Percentiles rank a stretch among this genome's conserved stretches.
Evolutionary conservation across 2,113 vertebrate genomes (phyloP).

Genomic region (Laticauda laticaudata): DNA sequence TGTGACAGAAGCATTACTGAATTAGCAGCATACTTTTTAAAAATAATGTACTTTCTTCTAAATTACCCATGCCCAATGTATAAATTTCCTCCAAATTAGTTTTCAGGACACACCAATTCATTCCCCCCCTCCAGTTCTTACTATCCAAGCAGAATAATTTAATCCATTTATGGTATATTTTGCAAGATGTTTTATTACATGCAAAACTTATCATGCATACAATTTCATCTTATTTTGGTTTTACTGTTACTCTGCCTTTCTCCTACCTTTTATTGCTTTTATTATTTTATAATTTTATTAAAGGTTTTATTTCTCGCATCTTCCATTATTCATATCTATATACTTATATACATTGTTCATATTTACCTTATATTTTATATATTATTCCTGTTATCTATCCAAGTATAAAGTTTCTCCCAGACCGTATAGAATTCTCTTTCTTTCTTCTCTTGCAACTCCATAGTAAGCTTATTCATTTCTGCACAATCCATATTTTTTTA

Average conservation of each 20-base stretch:
- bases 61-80: not conserved
- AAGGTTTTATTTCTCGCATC: not conserved
- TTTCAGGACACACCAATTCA: not conserved
- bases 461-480: no score
- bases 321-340: no score
- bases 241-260: not conserved
- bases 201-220: not conserved
- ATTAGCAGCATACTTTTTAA: not conserved
- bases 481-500: no score
- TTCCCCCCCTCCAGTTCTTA: not conserved
- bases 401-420: no score
- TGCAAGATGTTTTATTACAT: not conserved
- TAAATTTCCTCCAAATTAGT: not conserved
- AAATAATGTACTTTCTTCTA: not conserved
- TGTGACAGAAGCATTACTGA: not conserved
- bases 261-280: not conserved
- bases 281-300: not conserved
- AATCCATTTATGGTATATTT: not conserved
- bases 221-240: not conserved
- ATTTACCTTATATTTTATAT: no score
- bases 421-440: no score
- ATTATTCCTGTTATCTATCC: no score
- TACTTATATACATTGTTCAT: no score
- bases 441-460: no score
- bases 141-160: not conserved